Percentiles rank a stretch among this genome's conserved stretches.
Evolutionary conservation across 2,113 vertebrate genomes (phyloP).

Genomic region (Lasiurus borealis): DNA sequence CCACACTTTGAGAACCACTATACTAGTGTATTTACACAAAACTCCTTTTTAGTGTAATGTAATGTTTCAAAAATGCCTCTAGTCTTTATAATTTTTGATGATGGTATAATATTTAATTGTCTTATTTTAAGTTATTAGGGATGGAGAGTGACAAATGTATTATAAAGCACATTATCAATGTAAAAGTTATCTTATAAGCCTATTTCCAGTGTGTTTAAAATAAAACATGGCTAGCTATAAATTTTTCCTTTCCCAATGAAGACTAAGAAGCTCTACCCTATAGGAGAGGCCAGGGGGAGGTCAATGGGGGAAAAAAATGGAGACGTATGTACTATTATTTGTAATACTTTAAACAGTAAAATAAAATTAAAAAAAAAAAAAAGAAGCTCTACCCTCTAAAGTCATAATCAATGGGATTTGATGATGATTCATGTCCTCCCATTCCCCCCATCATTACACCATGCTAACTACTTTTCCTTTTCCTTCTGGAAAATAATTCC

Average conservation of each 20-base stretch:
- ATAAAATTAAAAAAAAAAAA: no score
- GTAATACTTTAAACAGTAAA: no score
- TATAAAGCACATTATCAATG: slow-evolving; percentile 32
- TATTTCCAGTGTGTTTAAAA: slow-evolving; percentile 45
- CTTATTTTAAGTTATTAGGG: not conserved
- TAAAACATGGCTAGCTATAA: not conserved
- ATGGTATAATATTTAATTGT: slow-evolving; percentile 32
- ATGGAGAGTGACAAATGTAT: not conserved
- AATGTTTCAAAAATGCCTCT: slow-evolving; percentile 22
- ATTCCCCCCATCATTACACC: not conserved
- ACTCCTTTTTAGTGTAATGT: not conserved
- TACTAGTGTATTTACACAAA: not conserved
- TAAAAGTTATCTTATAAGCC: slow-evolving; percentile 17
- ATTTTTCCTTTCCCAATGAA: slow-evolving; percentile 20
- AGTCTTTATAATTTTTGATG: slow-evolving; percentile 12
- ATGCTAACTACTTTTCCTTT: not conserved
- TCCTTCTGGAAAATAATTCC: slow-evolving; percentile 23
- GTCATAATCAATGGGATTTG: not conserved
- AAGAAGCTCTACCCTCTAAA: not conserved
- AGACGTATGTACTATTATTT: no score
- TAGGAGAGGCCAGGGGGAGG: no score
- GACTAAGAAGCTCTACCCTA: slow-evolving; percentile 20
- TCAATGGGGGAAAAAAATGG: no score
- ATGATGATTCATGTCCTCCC: not conserved
- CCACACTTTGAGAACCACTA: not conserved